Percentiles rank a stretch among this genome's conserved stretches.
Evolutionary conservation across 2,797 vertebrate genomes (phyloP).

Genomic region (Anabas testudineus): DNA sequence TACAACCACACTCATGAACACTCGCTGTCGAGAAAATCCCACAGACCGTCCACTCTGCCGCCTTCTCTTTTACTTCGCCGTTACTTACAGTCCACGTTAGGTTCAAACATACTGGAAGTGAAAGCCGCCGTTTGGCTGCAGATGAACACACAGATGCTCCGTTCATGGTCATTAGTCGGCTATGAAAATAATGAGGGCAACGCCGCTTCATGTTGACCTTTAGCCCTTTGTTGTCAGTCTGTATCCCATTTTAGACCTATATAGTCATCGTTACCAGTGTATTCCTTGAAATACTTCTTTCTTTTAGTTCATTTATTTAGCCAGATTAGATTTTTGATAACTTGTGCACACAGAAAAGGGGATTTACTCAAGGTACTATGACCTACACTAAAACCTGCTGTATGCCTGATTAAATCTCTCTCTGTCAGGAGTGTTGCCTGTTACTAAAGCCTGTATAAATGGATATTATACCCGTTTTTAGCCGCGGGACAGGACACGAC

Average conservation of each 20-base stretch:
- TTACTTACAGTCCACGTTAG: constrained; percentile 35
- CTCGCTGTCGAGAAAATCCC: constrained; percentile 37
- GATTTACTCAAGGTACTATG: not conserved
- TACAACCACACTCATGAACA: constrained; percentile 34
- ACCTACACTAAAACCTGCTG: not conserved
- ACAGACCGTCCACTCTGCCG: not conserved
- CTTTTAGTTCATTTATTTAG: not conserved
- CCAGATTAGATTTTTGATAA: not conserved
- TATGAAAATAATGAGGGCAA: constrained; percentile 84
- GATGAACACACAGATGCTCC: constrained; percentile 61
- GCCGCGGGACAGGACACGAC: constrained; percentile 1
- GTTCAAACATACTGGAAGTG: constrained; percentile 9
- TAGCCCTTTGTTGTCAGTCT: constrained; percentile 20
- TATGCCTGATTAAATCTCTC: not conserved
- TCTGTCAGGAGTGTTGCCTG: constrained; percentile 14
- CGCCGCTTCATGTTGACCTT: constrained; percentile 35
- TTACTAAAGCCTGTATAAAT: constrained; percentile 15
- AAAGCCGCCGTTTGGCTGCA: constrained; percentile 43
- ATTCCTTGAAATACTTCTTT: not conserved
- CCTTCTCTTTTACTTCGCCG: constrained; percentile 4
- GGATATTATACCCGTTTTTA: constrained; percentile 19
- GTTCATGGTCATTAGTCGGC: constrained; percentile 74
- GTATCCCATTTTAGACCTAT: constrained; percentile 20
- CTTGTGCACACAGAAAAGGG: not conserved
- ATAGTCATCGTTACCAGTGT: too few species aligned